Percentiles rank a stretch among this genome's conserved stretches.
Evolutionary conservation across 1,140 invertebrate species (phyloP).

Genomic region (Drosophila truncata): DNA sequence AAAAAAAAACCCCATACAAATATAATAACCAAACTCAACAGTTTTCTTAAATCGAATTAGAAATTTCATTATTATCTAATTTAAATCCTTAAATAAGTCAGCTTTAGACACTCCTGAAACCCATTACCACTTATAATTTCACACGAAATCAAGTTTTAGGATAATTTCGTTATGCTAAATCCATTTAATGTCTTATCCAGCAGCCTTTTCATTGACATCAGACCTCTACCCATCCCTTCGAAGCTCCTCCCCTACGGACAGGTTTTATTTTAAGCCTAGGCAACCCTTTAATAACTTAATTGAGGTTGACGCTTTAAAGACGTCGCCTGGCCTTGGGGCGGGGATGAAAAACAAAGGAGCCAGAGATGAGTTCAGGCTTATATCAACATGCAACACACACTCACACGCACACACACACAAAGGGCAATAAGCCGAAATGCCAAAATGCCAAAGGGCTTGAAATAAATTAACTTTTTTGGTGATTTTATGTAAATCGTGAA

Average conservation of each 20-base stretch:
- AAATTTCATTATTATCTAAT: background rate
- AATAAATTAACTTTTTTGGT: constrained; percentile 81
- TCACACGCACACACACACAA: constrained; percentile 6
- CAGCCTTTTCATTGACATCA: background rate
- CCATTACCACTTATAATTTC: constrained; percentile 2
- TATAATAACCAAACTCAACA: background rate
- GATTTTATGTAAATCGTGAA: constrained; percentile 79
- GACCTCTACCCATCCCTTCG: background rate
- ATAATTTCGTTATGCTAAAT: constrained; percentile 5
- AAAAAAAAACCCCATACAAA: background rate
- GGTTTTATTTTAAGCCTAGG: constrained; percentile 29
- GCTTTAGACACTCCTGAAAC: background rate
- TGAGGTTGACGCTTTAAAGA: constrained; percentile 78
- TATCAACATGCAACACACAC: constrained; percentile 44
- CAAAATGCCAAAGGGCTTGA: constrained; percentile 67
- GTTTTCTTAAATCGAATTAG: background rate
- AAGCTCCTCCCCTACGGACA: constrained; percentile 2
- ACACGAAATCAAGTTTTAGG: background rate
- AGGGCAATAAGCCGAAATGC: constrained; percentile 47
- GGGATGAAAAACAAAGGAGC: constrained; percentile 22
- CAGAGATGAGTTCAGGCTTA: constrained; percentile 46
- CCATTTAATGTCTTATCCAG: background rate
- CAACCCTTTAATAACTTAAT: constrained; percentile 78
- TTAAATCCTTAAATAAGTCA: background rate
- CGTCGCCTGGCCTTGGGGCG: constrained; percentile 33